Evolutionary conservation across 2,888 invertebrate species (phyloP), one percentile per base, ranked within the genome.

Genomic region (Alloscopus bannaensis): DNA sequence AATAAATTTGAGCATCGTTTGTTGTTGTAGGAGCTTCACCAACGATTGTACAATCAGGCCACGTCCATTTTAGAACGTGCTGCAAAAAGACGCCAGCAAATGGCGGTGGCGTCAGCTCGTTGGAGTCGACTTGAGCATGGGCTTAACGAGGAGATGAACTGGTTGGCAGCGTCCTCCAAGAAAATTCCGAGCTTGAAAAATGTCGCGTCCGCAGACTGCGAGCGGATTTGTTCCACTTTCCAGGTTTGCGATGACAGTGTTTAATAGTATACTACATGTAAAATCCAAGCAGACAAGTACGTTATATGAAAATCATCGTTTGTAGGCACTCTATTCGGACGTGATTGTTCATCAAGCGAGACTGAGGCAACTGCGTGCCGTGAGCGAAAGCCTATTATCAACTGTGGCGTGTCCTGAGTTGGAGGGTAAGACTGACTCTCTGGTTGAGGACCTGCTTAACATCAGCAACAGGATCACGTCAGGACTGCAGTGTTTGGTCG

Each of bases 161-260:
- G 95, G 95, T 88, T 95, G 1, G 92, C 93, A 87, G 94, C 95
- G 2, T 94, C 95, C 24, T 93, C 94, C 87, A 94, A 95, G 88
- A 90, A 95, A 84, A 93, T 95, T 1, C 96, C 95, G 0, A 94
- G 95, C 87, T 89, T 95, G 0, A 92, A 92, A 42, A 93, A 92
- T 18, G 94, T 95, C 0, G 94, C 94, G 0, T 94, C 95, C 0
- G 92, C 92, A 8, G 95, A 96, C 87, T 95, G 94, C 86, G 94
- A 95, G 87, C 94, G 94, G 86, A 95, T 94, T 87, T 94, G 94
- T 31, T 94, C 94, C 42, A 89, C 95, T 0, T 62, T 71, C 59
- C 76, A 80, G 28, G 55, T 59, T 59, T 31, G 29, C 26, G 11
- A 45, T 16, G 18, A 13, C 26, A 18, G 11, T 59, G n/a, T n/a